These are phyloP conservation scores for Otolemur crassicaudatus DNA, from an alignment of 2,797 vertebrate genomes.

Conservation along the genomic window DNA sequence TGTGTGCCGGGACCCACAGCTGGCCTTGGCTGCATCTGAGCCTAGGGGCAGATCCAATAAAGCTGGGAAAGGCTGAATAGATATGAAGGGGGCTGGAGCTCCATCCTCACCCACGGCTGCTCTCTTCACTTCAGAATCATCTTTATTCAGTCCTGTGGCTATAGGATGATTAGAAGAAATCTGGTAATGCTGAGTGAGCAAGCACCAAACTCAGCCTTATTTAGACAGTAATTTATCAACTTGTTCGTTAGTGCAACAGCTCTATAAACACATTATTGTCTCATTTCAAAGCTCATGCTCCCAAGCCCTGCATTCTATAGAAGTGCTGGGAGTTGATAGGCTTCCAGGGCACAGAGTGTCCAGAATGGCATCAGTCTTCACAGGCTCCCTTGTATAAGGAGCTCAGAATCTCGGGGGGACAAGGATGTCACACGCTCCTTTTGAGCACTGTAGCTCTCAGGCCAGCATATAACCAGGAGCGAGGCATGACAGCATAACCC, in stretches of 20 bases:
- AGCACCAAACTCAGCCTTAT: neutral
- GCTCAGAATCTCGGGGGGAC: neutral
- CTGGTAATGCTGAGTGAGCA: rapidly evolving
- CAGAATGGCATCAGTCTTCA: neutral
- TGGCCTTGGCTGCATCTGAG: constrained; percentile 88
- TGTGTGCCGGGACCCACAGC: constrained; percentile 97
- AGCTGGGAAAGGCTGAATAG: constrained; percentile 95
- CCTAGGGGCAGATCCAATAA: constrained; percentile 92
- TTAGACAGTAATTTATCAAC: neutral
- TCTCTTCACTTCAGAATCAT: rapidly evolving
- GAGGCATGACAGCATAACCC: neutral
- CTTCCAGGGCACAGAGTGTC: rapidly evolving
- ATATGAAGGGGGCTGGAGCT: constrained; percentile 89
- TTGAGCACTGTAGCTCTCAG: neutral
- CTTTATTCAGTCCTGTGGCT: rapidly evolving
- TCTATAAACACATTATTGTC: neutral
- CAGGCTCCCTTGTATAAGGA: rapidly evolving
- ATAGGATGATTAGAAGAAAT: neutral
- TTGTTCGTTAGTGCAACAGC: neutral
- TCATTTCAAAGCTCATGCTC: neutral
- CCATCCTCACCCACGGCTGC: neutral
- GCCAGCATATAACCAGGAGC: neutral
- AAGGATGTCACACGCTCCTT: neutral
- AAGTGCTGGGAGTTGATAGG: neutral
- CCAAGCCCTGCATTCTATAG: neutral